These are phyloP conservation scores for Champsocephalus gunnari DNA, from an alignment of 2,797 vertebrate species.

Conservation along the genomic window DNA sequence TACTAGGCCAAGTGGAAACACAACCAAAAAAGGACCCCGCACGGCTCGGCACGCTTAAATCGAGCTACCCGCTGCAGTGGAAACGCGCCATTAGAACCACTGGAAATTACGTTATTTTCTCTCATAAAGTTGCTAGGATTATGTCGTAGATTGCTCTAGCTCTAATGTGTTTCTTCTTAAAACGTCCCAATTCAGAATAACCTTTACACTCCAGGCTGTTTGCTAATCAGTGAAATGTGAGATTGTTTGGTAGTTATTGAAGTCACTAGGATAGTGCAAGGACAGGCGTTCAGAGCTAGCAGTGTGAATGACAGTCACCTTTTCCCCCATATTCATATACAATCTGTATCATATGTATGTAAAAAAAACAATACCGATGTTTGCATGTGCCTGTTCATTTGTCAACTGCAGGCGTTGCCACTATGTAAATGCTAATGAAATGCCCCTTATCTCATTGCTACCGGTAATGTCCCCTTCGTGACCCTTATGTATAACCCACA, in stretches of 20 bases:
- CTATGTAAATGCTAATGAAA: conserved; percentile 17
- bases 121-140: background rate
- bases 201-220: background rate
- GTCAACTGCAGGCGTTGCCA: conserved; percentile 7
- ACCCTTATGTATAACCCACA: conserved; percentile 58
- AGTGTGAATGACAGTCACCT: no score
- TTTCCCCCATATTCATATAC: background rate
- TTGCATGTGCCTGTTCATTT: conserved; percentile 7
- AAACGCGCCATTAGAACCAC: background rate
- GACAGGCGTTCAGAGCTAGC: no score
- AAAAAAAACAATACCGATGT: background rate
- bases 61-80: no score
- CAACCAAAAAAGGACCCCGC: no score
- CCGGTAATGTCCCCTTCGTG: conserved; percentile 48
- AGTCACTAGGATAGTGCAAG: background rate
- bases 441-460: conserved; percentile 38
- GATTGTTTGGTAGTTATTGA: background rate
- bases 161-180: background rate
- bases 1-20: no score
- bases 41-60: no score
- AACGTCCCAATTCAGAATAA: background rate
- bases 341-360: background rate
- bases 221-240: background rate
- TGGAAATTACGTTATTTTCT: background rate
- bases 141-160: background rate